Percentiles rank a stretch among this genome's conserved stretches.
phyloP scores from a whole-genome alignment of 2,797 vertebrate genomes.

The Enoplosus armatus region DNA sequence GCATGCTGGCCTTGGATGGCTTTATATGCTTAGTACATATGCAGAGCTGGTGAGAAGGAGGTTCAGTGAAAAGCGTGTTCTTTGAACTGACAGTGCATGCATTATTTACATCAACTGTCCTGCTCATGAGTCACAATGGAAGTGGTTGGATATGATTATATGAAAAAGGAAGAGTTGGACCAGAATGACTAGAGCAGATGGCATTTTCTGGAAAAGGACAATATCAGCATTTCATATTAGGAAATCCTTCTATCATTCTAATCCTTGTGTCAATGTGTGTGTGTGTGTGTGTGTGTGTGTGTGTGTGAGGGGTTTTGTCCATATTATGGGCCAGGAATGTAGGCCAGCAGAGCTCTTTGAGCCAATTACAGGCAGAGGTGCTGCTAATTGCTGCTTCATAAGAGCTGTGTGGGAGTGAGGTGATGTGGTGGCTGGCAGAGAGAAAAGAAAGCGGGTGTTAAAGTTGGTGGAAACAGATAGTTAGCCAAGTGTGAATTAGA shows the following conservation, averaged over 20 bases:
- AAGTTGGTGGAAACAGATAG: conserved; percentile 12
- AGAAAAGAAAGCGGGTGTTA: neutral
- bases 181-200: neutral
- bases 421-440: conserved; percentile 19
- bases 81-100: neutral
- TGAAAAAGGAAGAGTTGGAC: neutral
- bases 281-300: neutral
- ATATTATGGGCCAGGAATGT: conserved; percentile 1
- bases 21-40: neutral
- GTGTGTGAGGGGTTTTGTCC: neutral
- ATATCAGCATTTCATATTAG: neutral
- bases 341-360: conserved; percentile 24
- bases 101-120: neutral
- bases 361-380: conserved; percentile 37
- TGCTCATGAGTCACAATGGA: neutral
- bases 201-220: neutral
- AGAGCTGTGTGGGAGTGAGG: conserved; percentile 26
- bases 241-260: neutral
- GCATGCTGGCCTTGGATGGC: too few species aligned
- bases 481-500: conserved; percentile 33
- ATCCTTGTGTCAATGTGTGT: neutral
- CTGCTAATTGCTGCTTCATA: conserved; percentile 38
- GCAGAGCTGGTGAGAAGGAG: neutral
- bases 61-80: neutral
- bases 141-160: neutral